phyloP scores from a whole-genome alignment of 2,888 invertebrate species.

The Sminthurinus aureus region DNA sequence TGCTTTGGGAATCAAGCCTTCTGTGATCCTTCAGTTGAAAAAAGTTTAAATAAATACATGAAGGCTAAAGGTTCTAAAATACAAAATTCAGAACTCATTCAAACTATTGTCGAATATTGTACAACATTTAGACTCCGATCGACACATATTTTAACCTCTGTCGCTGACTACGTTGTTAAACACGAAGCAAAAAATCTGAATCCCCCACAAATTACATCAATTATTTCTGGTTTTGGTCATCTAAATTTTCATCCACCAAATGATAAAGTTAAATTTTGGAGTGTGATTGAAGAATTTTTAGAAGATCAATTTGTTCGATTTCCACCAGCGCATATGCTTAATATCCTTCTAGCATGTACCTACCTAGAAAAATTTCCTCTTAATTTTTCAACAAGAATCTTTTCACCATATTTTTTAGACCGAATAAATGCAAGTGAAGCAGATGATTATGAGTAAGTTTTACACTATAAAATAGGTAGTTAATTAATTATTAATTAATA shows the following conservation, averaged over 20 bases:
- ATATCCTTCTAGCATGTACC: slow-evolving; percentile 71
- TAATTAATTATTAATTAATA: too few species aligned
- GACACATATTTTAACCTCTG: slow-evolving; percentile 68
- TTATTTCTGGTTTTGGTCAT: slow-evolving; percentile 71
- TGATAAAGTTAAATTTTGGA: slow-evolving; percentile 62
- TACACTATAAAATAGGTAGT: too few species aligned
- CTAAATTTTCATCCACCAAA: slow-evolving; percentile 69
- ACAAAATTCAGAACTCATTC: slow-evolving; percentile 67
- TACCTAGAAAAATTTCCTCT: slow-evolving; percentile 72
- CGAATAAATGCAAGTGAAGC: slow-evolving; percentile 65
- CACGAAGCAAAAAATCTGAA: slow-evolving; percentile 66
- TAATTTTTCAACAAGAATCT: slow-evolving; percentile 69
- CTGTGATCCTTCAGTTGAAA: slow-evolving; percentile 52
- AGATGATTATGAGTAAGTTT: slow-evolving; percentile 61
- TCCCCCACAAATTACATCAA: slow-evolving; percentile 67
- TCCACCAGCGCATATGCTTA: slow-evolving; percentile 68
- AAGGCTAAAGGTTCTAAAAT: slow-evolving; percentile 65
- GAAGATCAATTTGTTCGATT: slow-evolving; percentile 69
- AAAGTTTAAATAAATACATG: slow-evolving; percentile 71
- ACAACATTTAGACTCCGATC: slow-evolving; percentile 70
- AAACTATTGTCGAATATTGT: slow-evolving; percentile 71
- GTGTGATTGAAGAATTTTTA: slow-evolving; percentile 67
- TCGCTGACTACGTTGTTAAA: slow-evolving; percentile 68
- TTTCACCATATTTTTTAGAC: slow-evolving; percentile 71
- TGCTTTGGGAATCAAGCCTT: slow-evolving; percentile 49